phyloP scores from a whole-genome alignment of 2,797 vertebrate genomes.

The Pangasius larnaudii region DNA sequence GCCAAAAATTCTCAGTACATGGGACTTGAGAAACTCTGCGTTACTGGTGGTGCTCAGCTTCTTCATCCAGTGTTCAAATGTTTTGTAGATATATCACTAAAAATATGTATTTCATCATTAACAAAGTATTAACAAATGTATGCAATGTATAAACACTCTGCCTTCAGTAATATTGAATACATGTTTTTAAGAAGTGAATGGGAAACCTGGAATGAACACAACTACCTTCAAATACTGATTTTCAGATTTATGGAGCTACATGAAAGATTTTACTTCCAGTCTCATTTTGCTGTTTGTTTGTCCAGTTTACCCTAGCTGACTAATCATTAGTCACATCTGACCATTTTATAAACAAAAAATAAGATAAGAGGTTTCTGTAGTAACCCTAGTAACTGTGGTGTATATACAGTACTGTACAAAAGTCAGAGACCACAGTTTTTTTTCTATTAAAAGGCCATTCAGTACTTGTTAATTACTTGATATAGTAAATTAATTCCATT shows the following conservation, averaged over 20 bases:
- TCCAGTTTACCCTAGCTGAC: neutral
- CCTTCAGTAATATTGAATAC: conserved; percentile 68
- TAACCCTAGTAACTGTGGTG: neutral
- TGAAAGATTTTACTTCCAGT: neutral
- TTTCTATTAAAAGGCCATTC: neutral
- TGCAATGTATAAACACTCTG: conserved; percentile 74
- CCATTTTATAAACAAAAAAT: neutral
- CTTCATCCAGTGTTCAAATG: conserved; percentile 56
- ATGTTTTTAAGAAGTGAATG: conserved; percentile 74
- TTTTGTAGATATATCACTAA: conserved; percentile 75
- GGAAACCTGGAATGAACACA: conserved; percentile 74
- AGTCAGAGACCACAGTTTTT: neutral
- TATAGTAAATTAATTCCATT: neutral
- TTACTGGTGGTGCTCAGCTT: conserved; percentile 46
- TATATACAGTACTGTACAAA: neutral
- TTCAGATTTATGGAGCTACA: conserved; percentile 53
- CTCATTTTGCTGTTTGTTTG: neutral
- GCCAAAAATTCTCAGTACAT: conserved; percentile 11
- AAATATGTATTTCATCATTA: conserved; percentile 75
- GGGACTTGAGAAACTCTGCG: neutral
- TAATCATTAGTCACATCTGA: neutral
- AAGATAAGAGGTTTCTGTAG: neutral
- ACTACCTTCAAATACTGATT: conserved; percentile 71
- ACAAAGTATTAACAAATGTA: conserved; percentile 79
- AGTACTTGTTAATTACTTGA: neutral